Evolutionary conservation across 64 coral and sea anemone species (phyloP).

Genomic region (Stichodactyla helianthus): DNA sequence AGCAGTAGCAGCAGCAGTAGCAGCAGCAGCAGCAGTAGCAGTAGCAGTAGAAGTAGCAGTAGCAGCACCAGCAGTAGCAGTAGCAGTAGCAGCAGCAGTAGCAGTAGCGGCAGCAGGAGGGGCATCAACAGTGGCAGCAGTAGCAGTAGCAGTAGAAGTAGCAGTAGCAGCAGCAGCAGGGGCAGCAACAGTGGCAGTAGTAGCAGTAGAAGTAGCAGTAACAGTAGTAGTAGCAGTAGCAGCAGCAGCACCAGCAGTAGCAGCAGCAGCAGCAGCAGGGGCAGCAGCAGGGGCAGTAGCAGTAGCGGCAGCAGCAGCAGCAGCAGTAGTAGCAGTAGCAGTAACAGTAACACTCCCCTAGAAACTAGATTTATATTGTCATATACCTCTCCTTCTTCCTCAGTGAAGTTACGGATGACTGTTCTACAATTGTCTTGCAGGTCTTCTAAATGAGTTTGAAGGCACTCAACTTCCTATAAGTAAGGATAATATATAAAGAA

Average conservation of each 20-base stretch:
- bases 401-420: slow-evolving; percentile 85
- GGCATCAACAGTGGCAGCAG: not conserved
- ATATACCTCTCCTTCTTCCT: slow-evolving; percentile 84
- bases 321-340: too few relatives aligned
- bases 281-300: too few relatives aligned
- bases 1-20: not conserved
- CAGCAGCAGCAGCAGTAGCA: not conserved
- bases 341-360: too few relatives aligned
- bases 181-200: not conserved
- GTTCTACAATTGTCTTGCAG: slow-evolving; percentile 33
- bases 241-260: not conserved
- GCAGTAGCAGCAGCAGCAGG: not conserved
- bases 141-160: not conserved
- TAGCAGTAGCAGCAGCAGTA: not conserved
- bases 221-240: not conserved
- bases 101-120: not conserved
- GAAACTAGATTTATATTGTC: too few relatives aligned
- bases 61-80: not conserved
- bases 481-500: not conserved
- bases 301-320: not conserved
- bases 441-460: slow-evolving; percentile 65
- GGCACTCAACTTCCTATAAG: slow-evolving; percentile 87
- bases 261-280: too few relatives aligned
- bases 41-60: not conserved
- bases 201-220: not conserved